These are phyloP conservation scores for Artibeus jamaicensis DNA, from an alignment of 2,797 vertebrate species.

Conservation along the genomic window DNA sequence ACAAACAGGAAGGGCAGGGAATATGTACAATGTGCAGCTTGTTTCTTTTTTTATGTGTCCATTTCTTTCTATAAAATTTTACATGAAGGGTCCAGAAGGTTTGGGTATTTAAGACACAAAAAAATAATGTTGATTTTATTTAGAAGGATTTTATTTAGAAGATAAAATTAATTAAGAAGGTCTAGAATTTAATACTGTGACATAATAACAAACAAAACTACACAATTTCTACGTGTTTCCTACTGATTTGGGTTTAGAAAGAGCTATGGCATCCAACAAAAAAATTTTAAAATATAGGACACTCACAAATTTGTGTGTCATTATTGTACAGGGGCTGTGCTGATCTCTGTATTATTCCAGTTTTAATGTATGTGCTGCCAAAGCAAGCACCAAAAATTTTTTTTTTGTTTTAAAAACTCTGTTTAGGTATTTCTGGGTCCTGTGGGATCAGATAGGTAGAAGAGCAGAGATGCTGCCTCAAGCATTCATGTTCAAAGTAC, in stretches of 20 bases:
- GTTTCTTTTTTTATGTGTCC: not conserved
- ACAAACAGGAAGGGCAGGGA: not conserved
- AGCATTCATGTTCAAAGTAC: not conserved
- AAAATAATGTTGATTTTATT: not conserved
- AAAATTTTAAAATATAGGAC: not conserved
- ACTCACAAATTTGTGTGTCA: not conserved
- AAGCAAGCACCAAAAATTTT: not conserved
- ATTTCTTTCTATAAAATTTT: not conserved
- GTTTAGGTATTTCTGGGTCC: not conserved
- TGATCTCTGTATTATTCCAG: not conserved
- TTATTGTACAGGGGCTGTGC: not conserved
- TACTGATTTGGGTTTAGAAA: not conserved
- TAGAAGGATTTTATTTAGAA: conserved; percentile 30
- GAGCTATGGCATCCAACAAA: not conserved
- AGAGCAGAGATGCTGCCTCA: not conserved
- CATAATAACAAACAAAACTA: not conserved
- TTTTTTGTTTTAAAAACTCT: not conserved
- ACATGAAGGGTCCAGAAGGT: not conserved
- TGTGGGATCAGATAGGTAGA: not conserved
- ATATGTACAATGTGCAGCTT: not conserved
- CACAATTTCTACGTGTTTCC: not conserved
- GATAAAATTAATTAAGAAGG: not conserved
- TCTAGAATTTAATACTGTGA: not conserved
- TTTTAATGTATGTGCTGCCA: not conserved
- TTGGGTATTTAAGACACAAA: not conserved